Base-by-base conservation (phyloP, 2,888 invertebrate genomes). In the Orthosia gracilis region DNA sequence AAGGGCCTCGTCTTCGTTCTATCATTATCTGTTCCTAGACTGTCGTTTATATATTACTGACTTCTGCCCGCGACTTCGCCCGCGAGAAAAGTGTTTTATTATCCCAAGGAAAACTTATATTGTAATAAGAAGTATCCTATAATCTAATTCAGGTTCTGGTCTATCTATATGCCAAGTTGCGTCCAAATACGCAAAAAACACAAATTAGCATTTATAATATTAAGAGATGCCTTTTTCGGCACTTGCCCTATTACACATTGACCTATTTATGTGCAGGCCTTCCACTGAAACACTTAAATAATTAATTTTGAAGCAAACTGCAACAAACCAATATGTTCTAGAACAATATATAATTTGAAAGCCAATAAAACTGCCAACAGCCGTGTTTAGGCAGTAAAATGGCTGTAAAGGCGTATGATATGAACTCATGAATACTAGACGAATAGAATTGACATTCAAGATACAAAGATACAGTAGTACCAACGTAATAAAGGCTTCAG, bases 331-430 rank as follows among this genome's bases (percentile, higher is more conserved):
- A 55, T 26, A 13, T 18, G 17, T n/a, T 70, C 15, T 12, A 11
- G 3, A 45, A 63, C 40, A 18, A 64, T 3, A 21, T 50, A 61
- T 50, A 49, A 23, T n/a, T 69, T 50, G 7, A 45, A 26, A 21
- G 15, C 26, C 18, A 52, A 63, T 75, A 63, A 75, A 75, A 72
- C 75, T 18, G 11, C 9, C 9, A 45, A 26, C 26, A 59, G 0
- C 13, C 7, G 7, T 62, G 45, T 72, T 45, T 63, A 45, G 40
- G 4, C 21, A 17, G n/a, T 58, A 49, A 71, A 73, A 26, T n/a
- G 4, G 17, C n/a, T 45, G 45, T 50, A 50, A 72, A 57, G 5
- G 11, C 1, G 17, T 58, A 31, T 45, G n/a, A 21, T 26, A 70
- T 21, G 52, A 45, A 15, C 11, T 31, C 57, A 45, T 66, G 45